These are phyloP conservation scores for Pantherophis vulpinus DNA, from an alignment of 2,797 vertebrate genomes.

Conservation along the genomic window DNA sequence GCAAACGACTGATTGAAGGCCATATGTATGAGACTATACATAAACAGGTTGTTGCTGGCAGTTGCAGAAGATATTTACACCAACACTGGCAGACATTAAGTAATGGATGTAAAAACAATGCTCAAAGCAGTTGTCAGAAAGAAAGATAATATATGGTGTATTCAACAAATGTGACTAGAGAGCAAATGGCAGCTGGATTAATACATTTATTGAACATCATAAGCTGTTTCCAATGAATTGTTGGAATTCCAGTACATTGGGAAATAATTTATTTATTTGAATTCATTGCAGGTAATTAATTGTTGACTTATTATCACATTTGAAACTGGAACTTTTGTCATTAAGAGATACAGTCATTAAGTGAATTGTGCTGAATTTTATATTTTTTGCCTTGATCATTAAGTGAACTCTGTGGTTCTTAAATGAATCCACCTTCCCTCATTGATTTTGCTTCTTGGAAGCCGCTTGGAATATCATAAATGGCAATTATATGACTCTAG, in stretches of 20 bases:
- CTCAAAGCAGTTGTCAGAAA: not conserved
- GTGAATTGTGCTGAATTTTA: no score
- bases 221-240: slow-evolving; percentile 4
- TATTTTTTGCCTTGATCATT: no score
- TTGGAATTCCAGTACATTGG: slow-evolving; percentile 2
- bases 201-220: slow-evolving; percentile 14
- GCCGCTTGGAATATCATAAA: no score
- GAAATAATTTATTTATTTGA: not conserved
- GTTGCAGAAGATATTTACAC: slow-evolving; percentile 26
- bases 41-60: slow-evolving; percentile 10
- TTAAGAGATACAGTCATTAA: no score
- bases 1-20: slow-evolving; percentile 37
- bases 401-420: no score
- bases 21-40: slow-evolving; percentile 19
- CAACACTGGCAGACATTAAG: not conserved
- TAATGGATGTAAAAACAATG: slow-evolving; percentile 9
- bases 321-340: not conserved
- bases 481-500: not conserved
- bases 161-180: slow-evolving; percentile 13
- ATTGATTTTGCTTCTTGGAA: no score
- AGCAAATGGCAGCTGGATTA: not conserved
- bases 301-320: not conserved
- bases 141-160: slow-evolving; percentile 3
- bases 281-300: not conserved
- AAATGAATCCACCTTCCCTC: no score